A percentile compares a stretch with the other conserved stretches of the same genome.
Evolutionary conservation across 53 echinoderm and acorn worm genomes (phyloP).

Genomic region (Mesocentrotus franciscanus): DNA sequence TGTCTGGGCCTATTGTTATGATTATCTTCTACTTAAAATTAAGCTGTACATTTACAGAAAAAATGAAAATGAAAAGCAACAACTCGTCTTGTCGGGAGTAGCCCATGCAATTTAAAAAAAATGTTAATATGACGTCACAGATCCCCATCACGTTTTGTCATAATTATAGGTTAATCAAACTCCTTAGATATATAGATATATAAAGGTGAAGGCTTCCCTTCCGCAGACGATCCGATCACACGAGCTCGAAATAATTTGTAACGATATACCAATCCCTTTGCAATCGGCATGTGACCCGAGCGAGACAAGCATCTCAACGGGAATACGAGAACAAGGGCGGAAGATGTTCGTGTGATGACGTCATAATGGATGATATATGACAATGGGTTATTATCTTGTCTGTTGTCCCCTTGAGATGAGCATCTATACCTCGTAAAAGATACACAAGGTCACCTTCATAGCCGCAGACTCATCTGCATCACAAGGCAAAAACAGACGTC

Average conservation of each 20-base stretch:
- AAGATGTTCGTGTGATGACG: constrained; percentile 36
- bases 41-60: no score
- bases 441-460: constrained; percentile 14
- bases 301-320: constrained; percentile 21
- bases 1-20: background rate
- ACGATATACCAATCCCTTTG: background rate
- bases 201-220: background rate
- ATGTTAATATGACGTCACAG: background rate
- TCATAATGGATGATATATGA: constrained; percentile 48
- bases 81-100: no score
- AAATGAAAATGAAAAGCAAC: no score
- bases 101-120: no score
- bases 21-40: background rate
- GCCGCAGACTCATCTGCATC: background rate
- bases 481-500: background rate
- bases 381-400: constrained; percentile 60
- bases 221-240: background rate
- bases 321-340: constrained; percentile 50
- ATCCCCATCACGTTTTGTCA: background rate
- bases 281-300: background rate
- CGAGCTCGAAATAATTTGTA: background rate
- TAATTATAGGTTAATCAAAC: background rate
- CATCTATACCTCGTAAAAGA: background rate
- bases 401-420: constrained; percentile 37
- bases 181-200: background rate